Percentiles rank a stretch among this genome's conserved stretches.
Evolutionary conservation across 1,140 invertebrate species (phyloP).

Genomic region (Nephila pilipes): DNA sequence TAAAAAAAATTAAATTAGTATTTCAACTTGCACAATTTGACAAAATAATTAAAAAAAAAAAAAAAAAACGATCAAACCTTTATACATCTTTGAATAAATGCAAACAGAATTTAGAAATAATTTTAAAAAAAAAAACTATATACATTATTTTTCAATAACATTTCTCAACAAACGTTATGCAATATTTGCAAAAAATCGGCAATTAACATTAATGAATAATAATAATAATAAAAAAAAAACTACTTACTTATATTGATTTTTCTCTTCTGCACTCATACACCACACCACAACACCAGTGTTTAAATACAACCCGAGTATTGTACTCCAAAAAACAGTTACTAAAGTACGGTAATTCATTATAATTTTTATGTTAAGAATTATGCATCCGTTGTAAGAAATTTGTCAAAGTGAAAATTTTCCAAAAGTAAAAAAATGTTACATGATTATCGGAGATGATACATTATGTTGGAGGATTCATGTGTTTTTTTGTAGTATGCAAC

Average conservation of each 20-base stretch:
- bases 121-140: too few relatives aligned
- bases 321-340: constrained; percentile 49
- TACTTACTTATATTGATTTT: constrained; percentile 59
- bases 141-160: too few relatives aligned
- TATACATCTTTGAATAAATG: too few relatives aligned
- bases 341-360: constrained; percentile 52
- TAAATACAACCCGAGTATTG: constrained; percentile 57
- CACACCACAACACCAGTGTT: background rate
- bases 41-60: too few relatives aligned
- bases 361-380: constrained; percentile 33
- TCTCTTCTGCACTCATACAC: constrained; percentile 65
- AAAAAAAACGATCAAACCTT: too few relatives aligned
- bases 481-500: background rate
- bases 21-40: too few relatives aligned
- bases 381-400: constrained; percentile 38
- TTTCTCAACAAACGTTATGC: too few relatives aligned
- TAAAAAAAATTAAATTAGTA: too few relatives aligned
- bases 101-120: too few relatives aligned
- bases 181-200: too few relatives aligned
- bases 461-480: background rate
- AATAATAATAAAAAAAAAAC: background rate
- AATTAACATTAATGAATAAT: background rate
- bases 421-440: background rate
- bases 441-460: background rate
- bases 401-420: background rate